Percentiles rank a stretch among this genome's conserved stretches.
phyloP scores from a whole-genome alignment of 2,888 invertebrate genomes.

The Pycnomerus fuliginosus region DNA sequence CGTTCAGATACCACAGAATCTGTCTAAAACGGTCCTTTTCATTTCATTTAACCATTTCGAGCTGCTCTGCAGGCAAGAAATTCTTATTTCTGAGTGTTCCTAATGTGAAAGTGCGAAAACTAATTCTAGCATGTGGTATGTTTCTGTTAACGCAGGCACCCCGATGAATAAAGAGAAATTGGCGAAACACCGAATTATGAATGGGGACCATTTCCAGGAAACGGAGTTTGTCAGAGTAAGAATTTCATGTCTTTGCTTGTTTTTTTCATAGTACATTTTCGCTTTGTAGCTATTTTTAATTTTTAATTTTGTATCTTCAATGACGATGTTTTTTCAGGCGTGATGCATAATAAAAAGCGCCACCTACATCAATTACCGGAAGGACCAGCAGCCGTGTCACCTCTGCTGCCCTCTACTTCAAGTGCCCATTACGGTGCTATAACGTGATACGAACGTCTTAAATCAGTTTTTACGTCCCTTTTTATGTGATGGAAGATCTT shows the following conservation, averaged over 20 bases:
- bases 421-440: constrained; percentile 50
- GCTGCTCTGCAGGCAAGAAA: constrained; percentile 7
- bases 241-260: constrained; percentile 42
- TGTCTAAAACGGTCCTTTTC: too few relatives aligned
- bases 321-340: constrained; percentile 48
- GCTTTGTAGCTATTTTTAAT: constrained; percentile 4
- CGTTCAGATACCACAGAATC: too few relatives aligned
- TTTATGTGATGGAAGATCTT: background rate
- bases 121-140: constrained; percentile 22
- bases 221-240: constrained; percentile 81
- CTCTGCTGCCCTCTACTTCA: constrained; percentile 48
- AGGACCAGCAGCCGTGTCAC: constrained; percentile 42
- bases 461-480: constrained; percentile 2
- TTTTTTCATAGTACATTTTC: constrained; percentile 10
- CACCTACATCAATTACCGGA: constrained; percentile 22
- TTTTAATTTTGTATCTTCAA: background rate
- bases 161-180: constrained; percentile 82
- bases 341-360: constrained; percentile 56
- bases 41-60: too few relatives aligned
- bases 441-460: constrained; percentile 26
- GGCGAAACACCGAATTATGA: constrained; percentile 73
- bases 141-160: constrained; percentile 63
- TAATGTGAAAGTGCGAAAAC: too few relatives aligned
- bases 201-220: constrained; percentile 72
- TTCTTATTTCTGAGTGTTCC: constrained; percentile 15